Conservation (phyloP, 2,888 invertebrate species). For the Platycheirus albimanus region DNA sequence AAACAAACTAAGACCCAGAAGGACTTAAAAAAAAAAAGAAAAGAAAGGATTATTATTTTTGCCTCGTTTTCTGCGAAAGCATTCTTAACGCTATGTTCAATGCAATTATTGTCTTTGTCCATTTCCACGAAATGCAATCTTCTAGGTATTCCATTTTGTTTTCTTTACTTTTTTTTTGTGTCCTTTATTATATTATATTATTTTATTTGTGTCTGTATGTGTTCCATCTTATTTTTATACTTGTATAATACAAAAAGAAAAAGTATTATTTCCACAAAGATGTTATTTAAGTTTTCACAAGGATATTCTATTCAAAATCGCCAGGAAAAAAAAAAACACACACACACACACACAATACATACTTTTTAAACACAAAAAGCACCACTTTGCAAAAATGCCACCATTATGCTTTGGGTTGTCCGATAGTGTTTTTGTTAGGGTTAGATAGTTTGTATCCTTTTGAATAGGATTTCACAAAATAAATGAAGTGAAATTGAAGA, state of each 20-base stretch:
- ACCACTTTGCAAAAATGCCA: conserved; percentile 7
- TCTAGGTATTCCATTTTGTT: not conserved
- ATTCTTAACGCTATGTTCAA: conserved; percentile 48
- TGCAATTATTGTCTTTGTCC: conserved; percentile 61
- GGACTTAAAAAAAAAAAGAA: not conserved
- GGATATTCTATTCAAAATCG: conserved; percentile 33
- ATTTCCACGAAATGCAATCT: conserved; percentile 30
- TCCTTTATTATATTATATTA: too few relatives aligned
- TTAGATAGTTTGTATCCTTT: conserved; percentile 7
- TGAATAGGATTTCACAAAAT: conserved; percentile 4
- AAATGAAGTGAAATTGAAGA: conserved; percentile 43
- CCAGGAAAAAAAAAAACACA: too few relatives aligned
- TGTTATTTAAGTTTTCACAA: conserved; percentile 38
- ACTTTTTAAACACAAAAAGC: not conserved
- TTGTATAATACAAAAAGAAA: not conserved
- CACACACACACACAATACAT: not conserved
- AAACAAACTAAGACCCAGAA: not conserved
- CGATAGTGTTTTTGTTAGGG: conserved; percentile 14
- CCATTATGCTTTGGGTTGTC: conserved; percentile 17
- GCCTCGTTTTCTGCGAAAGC: conserved; percentile 18
- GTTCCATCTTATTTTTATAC: too few relatives aligned
- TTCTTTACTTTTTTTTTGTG: not conserved
- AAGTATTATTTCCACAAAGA: conserved; percentile 18
- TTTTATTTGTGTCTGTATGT: too few relatives aligned
- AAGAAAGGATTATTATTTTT: conserved; percentile 34